phyloP scores from a whole-genome alignment of 2,113 vertebrate genomes.

The Sapajus apella region DNA sequence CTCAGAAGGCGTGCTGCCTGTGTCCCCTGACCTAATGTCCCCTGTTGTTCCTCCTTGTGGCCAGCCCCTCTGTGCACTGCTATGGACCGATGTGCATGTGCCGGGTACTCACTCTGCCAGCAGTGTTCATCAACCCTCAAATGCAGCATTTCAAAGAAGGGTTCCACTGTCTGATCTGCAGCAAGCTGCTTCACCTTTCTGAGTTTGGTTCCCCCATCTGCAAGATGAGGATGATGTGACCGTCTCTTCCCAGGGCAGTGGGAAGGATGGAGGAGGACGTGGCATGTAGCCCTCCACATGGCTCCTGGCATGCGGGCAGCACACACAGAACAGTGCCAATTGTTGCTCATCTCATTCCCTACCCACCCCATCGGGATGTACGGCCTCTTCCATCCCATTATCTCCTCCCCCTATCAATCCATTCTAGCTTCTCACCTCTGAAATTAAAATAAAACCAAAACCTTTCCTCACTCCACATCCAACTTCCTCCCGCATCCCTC shows the following conservation, averaged over 20 bases:
- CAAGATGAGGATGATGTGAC: not conserved
- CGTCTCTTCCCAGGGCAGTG: not conserved
- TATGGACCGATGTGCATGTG: not conserved
- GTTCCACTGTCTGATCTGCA: not conserved
- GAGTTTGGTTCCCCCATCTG: not conserved
- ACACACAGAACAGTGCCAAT: not conserved
- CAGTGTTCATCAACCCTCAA: not conserved
- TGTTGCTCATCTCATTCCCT: not conserved
- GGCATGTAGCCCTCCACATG: rapidly evolving
- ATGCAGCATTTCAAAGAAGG: not conserved
- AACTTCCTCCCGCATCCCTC: not conserved
- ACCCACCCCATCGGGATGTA: not conserved
- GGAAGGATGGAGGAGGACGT: no score
- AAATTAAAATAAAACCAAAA: not conserved
- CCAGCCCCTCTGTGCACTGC: no score
- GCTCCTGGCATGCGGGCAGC: not conserved
- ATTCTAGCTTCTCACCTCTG: not conserved
- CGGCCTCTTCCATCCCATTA: not conserved
- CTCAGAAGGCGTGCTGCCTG: rapidly evolving
- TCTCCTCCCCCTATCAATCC: not conserved
- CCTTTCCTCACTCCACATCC: not conserved
- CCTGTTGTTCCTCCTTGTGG: not conserved
- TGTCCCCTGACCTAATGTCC: rapidly evolving
- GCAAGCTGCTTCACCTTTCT: not conserved
- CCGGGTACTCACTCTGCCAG: not conserved